Base-by-base conservation (phyloP, 2,797 vertebrate species). In the Anomalospiza imberbis region DNA sequence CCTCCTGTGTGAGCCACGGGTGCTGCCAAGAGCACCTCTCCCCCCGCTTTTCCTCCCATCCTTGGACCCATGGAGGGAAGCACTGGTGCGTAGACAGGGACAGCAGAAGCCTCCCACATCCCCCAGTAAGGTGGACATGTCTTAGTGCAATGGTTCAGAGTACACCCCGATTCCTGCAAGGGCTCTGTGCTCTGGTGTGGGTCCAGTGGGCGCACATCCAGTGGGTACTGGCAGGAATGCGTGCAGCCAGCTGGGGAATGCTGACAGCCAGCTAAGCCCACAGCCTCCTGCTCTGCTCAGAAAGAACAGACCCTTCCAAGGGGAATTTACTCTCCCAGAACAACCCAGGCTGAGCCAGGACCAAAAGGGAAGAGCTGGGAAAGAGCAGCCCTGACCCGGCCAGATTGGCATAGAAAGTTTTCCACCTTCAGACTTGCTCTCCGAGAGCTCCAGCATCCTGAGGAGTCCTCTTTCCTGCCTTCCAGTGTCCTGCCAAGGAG, bases 371-470 rank as follows among this genome's bases (percentile, higher is more conserved):
- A 78, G 12, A 86, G 17, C 6, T 62, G 12, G 62, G 42, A 58
- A 95, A 74, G 17, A 16, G 57, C 31, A 77, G 29, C 58, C 50
- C 61, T 14, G 9, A 91, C 6, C 8, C 67, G 68, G 22, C 26
- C 19, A 68, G 55, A 19, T 32, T 90, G 21, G 28, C 50, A 81
- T 9, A 75, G 44, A 70, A 74, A 87, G 57, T n/a, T 86, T 75
- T 95, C 89, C 75, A 98, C 98, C 98, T 97, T 93, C 77, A 90
- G 95, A 89, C 60, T 93, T 97, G 80, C 91, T 73, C 82, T 98
- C 98, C 2, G 97, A 98, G 74, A 98, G 94, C 77, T 98, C 98
- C 95, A 98, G 93, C 94, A 98, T 96, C 87, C 74, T 97, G 80
- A 98, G 96, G 72, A 98, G 98, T 85, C 97, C 94, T 42, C 95